Percentiles rank a stretch among this genome's conserved stretches.
Evolutionary conservation across 2,113 vertebrate species (phyloP).

Genomic region (Mohoua ochrocephala): DNA sequence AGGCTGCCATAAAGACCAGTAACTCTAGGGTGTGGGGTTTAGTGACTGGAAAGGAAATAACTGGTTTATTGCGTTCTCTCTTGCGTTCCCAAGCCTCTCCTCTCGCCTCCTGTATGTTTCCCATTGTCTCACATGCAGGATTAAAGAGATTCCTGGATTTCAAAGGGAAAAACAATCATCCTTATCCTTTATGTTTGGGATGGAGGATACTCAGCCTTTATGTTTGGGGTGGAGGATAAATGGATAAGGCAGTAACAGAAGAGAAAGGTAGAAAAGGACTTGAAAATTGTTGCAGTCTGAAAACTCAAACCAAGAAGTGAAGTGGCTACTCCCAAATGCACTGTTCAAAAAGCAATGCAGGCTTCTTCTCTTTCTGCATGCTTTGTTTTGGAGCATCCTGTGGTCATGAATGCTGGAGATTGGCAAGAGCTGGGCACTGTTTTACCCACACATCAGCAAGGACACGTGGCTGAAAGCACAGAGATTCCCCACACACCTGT

Average conservation of each 20-base stretch:
- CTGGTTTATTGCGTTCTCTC: background rate
- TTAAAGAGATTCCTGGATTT: background rate
- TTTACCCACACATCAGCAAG: background rate
- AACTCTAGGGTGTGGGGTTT: background rate
- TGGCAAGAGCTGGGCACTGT: background rate
- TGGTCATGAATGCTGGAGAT: background rate
- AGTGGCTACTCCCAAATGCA: background rate
- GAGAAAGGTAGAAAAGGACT: background rate
- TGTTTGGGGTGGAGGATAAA: background rate
- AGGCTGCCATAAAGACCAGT: background rate
- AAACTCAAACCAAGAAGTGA: background rate
- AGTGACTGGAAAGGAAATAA: background rate
- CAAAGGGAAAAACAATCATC: background rate
- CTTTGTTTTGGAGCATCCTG: background rate
- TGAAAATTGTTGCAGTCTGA: background rate
- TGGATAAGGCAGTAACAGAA: background rate
- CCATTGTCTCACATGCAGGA: background rate
- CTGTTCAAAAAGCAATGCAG: background rate
- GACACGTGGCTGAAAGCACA: accelerated
- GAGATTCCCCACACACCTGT: background rate
- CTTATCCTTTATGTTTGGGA: background rate
- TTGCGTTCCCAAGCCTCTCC: background rate
- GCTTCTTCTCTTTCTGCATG: background rate
- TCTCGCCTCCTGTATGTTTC: background rate
- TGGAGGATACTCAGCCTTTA: background rate